Evolutionary conservation across 1,140 invertebrate species (phyloP), one percentile per base, ranked within the genome.

Genomic region (Drosophila sp.): DNA sequence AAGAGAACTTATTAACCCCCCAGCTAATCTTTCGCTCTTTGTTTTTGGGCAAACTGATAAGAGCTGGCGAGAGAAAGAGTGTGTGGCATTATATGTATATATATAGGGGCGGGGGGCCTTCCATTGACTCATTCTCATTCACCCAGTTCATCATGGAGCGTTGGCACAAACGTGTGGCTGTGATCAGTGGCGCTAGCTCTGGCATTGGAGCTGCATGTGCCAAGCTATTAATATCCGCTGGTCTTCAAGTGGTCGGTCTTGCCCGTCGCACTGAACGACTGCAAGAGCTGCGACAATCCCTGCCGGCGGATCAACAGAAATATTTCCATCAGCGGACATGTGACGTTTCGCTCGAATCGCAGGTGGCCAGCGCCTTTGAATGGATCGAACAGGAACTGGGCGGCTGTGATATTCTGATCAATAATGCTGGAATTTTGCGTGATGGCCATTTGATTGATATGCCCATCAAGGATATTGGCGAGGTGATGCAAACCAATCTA

Each of bases 341-440:
- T 80, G 96, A 97, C 87, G 79, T 97, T 0, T 93, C 93, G 0
- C 93, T 95, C 23, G 93, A 95, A 76, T 92, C 94, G 17, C 94
- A 96, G 1, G 94, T 97, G 44, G 78, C 94, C 7, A 90, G 86
- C 10, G 94, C 95, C 44, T 97, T 97, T 79, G 81, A 93, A 61
- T 95, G 94, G 94, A 93, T 95, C 30, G 93, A 94, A 47, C 87
- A 93, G 1, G 93, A 93, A 2, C 91, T 95, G 29, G 95, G 95
- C 1, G 94, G 95, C 11, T 91, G 96, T 1, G 95, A 96, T 85
- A 92, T 97, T 5, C 92, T 96, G 29, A 92, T 97, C 35, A 97
- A 97, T 80, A 96, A 96, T 90, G 96, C 96, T 1, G 96, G 95
- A 1, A 82, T 95, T 0, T 81, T 93, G 0, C 63, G 80, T 80